Percentiles rank a stretch among this genome's conserved stretches.
These are phyloP conservation scores for Papilio gigon DNA, from an alignment of 2,888 invertebrate species.

Conservation along the genomic window DNA sequence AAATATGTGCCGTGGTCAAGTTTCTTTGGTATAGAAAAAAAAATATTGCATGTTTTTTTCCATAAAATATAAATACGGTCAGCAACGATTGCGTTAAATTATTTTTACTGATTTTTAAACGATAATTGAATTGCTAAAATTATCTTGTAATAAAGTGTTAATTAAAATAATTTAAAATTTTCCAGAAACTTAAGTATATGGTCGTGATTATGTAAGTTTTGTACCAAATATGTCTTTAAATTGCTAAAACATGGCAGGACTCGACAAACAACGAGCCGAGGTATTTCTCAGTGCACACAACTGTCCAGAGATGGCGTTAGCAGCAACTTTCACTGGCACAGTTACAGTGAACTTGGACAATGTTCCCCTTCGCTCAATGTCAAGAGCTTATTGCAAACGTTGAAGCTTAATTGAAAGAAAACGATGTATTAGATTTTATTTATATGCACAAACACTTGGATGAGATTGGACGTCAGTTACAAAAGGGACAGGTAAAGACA, in stretches of 20 bases:
- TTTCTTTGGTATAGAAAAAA: neutral
- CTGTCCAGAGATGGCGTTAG: conserved; percentile 43
- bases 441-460: neutral
- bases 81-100: neutral
- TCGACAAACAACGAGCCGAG: neutral
- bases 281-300: conserved; percentile 23
- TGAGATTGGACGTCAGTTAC: neutral
- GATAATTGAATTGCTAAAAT: neutral
- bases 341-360: conserved; percentile 38
- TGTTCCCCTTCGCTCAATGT: conserved; percentile 40
- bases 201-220: neutral
- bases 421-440: conserved; percentile 10
- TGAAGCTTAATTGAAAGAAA: conserved; percentile 18
- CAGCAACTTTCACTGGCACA: conserved; percentile 45
- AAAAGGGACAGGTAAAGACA: neutral
- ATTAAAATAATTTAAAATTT: neutral
- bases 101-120: neutral
- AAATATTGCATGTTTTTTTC: neutral
- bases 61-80: too few relatives aligned
- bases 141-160: neutral
- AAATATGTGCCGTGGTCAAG: neutral
- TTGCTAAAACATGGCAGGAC: neutral
- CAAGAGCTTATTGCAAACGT: conserved; percentile 38
- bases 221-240: conserved; percentile 6
- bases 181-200: neutral